Conservation (phyloP, 2,888 invertebrate genomes). For the Ceramica pisi region DNA sequence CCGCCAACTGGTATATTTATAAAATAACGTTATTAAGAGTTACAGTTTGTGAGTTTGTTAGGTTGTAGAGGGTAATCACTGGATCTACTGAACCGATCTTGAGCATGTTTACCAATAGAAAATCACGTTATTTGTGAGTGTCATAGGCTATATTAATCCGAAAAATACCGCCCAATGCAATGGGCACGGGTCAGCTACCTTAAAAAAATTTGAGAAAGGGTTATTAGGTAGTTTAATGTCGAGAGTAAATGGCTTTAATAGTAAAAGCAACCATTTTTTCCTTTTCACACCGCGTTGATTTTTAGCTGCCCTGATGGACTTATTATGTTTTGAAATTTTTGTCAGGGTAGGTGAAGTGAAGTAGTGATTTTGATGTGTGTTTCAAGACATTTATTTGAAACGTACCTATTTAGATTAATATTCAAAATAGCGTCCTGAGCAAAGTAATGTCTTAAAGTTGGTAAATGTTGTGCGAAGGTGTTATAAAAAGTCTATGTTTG, state of each 20-base stretch:
- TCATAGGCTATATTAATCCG: no score
- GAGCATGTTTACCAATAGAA: no score
- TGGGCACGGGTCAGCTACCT: not conserved
- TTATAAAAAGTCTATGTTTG: slow-evolving; percentile 73
- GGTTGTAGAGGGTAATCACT: no score
- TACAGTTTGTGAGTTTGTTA: no score
- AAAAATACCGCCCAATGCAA: no score
- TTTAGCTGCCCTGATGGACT: no score
- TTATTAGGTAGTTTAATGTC: not conserved
- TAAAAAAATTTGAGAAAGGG: not conserved
- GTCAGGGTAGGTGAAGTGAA: not conserved
- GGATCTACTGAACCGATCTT: no score
- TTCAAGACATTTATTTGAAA: no score
- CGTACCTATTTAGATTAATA: slow-evolving; percentile 23
- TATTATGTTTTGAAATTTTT: no score
- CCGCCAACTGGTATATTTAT: no score
- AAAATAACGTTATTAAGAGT: no score
- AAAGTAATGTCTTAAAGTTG: slow-evolving; percentile 41
- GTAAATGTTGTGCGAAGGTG: slow-evolving; percentile 60
- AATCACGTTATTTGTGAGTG: no score
- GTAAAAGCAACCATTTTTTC: not conserved
- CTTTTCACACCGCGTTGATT: not conserved
- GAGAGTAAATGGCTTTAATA: not conserved
- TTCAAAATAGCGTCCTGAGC: slow-evolving; percentile 36
- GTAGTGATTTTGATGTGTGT: slow-evolving; percentile 36